Evolutionary conservation across 2,113 vertebrate genomes (phyloP).

Genomic region (Brienomyrus longianalis): DNA sequence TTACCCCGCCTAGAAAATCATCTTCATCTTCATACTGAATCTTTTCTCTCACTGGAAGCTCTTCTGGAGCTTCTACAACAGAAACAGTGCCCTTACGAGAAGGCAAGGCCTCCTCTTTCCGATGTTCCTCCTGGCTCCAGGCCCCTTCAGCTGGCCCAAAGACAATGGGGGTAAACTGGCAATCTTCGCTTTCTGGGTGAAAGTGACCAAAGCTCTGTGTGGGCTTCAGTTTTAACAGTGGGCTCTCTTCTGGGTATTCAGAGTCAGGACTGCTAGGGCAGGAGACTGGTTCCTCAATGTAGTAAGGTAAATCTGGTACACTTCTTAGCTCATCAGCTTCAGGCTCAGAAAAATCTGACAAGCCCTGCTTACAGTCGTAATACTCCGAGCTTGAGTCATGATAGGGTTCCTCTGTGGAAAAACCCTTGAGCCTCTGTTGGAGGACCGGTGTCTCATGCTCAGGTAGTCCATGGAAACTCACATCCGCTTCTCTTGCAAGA

Average conservation of each 20-base stretch:
- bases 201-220: slow-evolving; percentile 33
- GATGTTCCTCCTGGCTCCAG: slow-evolving; percentile 28
- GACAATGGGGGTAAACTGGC: slow-evolving; percentile 57
- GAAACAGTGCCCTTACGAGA: slow-evolving; percentile 48
- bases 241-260: slow-evolving; percentile 16
- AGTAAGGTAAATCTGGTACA: slow-evolving; percentile 25
- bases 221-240: slow-evolving; percentile 25
- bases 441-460: not conserved
- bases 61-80: slow-evolving; percentile 63
- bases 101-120: slow-evolving; percentile 23
- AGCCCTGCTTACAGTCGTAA: slow-evolving; percentile 54
- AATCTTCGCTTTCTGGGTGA: slow-evolving; percentile 50
- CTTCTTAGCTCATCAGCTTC: slow-evolving; percentile 28
- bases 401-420: not conserved
- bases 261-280: slow-evolving; percentile 34
- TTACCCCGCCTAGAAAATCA: slow-evolving; percentile 77
- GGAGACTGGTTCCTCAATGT: slow-evolving; percentile 46
- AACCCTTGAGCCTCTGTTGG: not conserved
- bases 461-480: not conserved
- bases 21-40: slow-evolving; percentile 61
- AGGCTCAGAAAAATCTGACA: slow-evolving; percentile 51
- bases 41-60: slow-evolving; percentile 56
- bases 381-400: slow-evolving; percentile 41
- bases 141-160: slow-evolving; percentile 64
- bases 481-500: not conserved